Evolutionary conservation across 2,888 invertebrate species (phyloP).

Genomic region (Pandemis corylana): DNA sequence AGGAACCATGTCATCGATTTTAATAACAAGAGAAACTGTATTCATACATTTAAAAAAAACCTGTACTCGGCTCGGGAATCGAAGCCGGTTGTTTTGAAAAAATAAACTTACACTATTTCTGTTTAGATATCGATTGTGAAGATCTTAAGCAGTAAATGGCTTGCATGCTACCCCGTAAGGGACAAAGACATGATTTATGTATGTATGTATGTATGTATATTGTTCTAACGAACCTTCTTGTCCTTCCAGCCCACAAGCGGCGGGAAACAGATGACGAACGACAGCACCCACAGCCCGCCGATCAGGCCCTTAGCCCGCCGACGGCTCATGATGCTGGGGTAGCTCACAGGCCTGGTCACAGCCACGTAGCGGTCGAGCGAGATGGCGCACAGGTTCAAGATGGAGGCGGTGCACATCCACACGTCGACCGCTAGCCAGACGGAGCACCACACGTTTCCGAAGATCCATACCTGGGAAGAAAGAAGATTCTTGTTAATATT

Average conservation of each 20-base stretch:
- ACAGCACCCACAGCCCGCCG: constrained; percentile 96
- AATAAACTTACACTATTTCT: no score
- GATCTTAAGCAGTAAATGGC: no score
- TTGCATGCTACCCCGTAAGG: no score
- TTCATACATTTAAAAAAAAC: no score
- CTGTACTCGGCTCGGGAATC: no score
- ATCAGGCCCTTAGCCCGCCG: constrained; percentile 94
- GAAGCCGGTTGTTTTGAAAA: no score
- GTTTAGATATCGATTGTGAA: no score
- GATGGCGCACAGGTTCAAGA: constrained; percentile 97
- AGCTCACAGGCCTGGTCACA: constrained; percentile 97
- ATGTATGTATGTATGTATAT: no score
- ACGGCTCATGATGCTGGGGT: constrained; percentile 96
- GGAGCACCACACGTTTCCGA: constrained; percentile 97
- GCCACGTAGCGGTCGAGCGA: constrained; percentile 98
- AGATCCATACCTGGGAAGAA: constrained; percentile 94
- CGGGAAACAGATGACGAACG: constrained; percentile 98
- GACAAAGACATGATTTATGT: no score
- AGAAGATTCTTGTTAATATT: neutral
- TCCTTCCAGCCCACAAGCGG: constrained; percentile 97
- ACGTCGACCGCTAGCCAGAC: constrained; percentile 99
- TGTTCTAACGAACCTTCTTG: constrained; percentile 63
- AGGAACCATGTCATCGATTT: no score
- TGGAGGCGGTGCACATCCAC: constrained; percentile 99
- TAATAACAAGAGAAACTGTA: no score